Base-by-base conservation (phyloP, 2,888 invertebrate genomes). In the Molorchus minor region DNA sequence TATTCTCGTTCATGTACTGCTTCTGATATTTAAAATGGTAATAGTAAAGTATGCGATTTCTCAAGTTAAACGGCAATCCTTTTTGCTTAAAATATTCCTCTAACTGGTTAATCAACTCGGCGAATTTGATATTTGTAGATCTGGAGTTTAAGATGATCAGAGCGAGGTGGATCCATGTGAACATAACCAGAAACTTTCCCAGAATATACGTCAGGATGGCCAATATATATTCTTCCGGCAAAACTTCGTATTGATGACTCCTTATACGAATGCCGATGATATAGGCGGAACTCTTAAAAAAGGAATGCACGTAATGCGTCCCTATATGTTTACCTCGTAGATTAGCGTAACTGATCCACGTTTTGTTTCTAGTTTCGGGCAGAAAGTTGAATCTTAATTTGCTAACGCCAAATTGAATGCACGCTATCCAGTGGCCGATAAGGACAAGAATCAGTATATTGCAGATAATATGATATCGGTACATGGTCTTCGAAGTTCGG, bases 21-120 rank as follows among this genome's bases (percentile, higher is more conserved):
- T 77, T 76, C 47, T 76, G 72, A 58, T 79, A 82, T 2, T 79
- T 78, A 69, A 79, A 74, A 52, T 75, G 65, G 55, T 82, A 82
- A 64, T 77, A 81, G 35, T 75, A 68, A 4, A 75, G 47, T 3
- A 82, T 67, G 30, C 80, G 77, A 29, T 70, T 65, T 35, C 75
- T 77, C 67, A 81, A 77, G 16, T 76, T 70, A 3, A 66, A 35
- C 0, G 82, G 79, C 17, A 82, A 66, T 53, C 80, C 79, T 43
- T 79, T 81, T 17, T 79, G 78, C 3, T 69, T 68, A 46, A 79
- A 74, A 57, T 79, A 82, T 13, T 80, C 78, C 1, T 66, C 58
- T 8, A 82, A 56, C 69, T 82, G 81, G 58, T 79, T 76, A 30
- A 80, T 72, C 10, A 79, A 74, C 56, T 79, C 80, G 49, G 78